These are phyloP conservation scores for Nycticryphes semicollaris DNA, from an alignment of 2,113 vertebrate species.

Conservation along the genomic window DNA sequence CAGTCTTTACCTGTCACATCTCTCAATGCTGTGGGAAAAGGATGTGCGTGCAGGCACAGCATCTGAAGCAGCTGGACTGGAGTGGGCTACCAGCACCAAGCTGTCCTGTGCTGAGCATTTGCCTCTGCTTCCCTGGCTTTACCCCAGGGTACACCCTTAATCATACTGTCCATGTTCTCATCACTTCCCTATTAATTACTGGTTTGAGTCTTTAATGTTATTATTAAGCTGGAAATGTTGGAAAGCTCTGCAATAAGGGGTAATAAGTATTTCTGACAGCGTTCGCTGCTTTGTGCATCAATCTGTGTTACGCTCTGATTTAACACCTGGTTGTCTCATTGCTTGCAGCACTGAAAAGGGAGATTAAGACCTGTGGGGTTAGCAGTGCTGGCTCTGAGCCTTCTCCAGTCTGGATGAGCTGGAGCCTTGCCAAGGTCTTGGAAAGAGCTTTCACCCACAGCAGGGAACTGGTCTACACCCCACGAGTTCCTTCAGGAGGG, in stretches of 20 bases:
- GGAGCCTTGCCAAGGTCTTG: background rate
- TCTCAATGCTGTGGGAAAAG: background rate
- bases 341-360: background rate
- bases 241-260: background rate
- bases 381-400: background rate
- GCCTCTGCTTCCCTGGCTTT: background rate
- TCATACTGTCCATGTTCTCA: background rate
- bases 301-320: background rate
- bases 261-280: background rate
- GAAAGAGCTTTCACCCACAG: background rate
- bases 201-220: background rate
- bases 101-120: background rate
- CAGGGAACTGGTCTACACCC: background rate
- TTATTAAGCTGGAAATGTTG: background rate
- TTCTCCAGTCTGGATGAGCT: background rate
- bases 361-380: background rate
- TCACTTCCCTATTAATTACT: conserved; percentile 9
- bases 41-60: background rate
- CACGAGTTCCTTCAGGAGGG: background rate
- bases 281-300: background rate
- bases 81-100: background rate
- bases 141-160: background rate
- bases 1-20: background rate
- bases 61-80: background rate
- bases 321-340: conserved; percentile 1